Conservation (phyloP, 2,797 vertebrate genomes). For the Pipistrellus pygmaeus region DNA sequence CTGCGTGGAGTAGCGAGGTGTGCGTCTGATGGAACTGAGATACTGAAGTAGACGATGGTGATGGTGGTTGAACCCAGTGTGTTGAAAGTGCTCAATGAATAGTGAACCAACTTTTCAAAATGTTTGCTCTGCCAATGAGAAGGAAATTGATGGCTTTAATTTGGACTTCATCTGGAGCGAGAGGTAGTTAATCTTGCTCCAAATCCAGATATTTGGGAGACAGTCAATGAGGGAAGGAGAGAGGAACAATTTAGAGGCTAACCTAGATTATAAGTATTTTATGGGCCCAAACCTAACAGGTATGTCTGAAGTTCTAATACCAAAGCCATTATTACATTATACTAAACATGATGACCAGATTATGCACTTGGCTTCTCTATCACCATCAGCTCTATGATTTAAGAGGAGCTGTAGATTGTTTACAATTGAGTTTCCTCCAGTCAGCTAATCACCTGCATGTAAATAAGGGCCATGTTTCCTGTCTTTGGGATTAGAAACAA, state of each 20-base stretch:
- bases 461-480: not conserved
- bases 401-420: not conserved
- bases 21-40: not conserved
- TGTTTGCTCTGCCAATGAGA: not conserved
- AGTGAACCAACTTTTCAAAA: slow-evolving; percentile 30
- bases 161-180: not conserved
- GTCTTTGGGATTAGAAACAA: not conserved
- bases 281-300: not conserved
- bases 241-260: not conserved
- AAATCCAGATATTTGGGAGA: not conserved
- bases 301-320: not conserved
- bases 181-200: slow-evolving; percentile 11
- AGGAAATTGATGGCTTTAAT: not conserved
- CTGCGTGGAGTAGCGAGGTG: not conserved
- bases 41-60: not conserved
- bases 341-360: not conserved
- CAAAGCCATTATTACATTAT: not conserved
- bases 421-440: not conserved
- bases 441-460: slow-evolving; percentile 21
- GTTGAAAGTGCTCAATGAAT: not conserved
- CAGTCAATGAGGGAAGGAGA: not conserved
- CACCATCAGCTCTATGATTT: not conserved
- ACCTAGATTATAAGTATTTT: not conserved
- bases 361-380: not conserved
- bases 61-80: not conserved